Evolutionary conservation across 2,797 vertebrate species (phyloP).

Genomic region (Trachurus trachurus): DNA sequence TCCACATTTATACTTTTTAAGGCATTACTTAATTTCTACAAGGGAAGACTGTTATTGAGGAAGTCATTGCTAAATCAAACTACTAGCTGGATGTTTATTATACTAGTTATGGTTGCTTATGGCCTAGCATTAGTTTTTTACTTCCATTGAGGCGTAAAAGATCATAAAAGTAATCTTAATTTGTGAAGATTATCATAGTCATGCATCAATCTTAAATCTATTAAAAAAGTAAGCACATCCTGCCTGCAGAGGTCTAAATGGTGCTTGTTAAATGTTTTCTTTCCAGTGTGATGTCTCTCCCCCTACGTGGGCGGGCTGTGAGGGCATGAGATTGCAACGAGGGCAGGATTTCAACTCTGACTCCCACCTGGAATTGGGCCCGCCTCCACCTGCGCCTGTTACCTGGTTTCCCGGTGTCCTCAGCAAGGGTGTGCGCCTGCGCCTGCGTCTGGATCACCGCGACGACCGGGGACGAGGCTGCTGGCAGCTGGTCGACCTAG

Average conservation of each 20-base stretch:
- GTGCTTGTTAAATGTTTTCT: not conserved
- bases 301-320: conserved; percentile 36
- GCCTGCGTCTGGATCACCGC: conserved; percentile 75
- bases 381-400: conserved; percentile 45
- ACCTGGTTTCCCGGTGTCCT: conserved; percentile 79
- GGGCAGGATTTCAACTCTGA: conserved; percentile 66
- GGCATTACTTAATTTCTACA: too few relatives aligned
- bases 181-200: too few relatives aligned
- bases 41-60: too few relatives aligned
- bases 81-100: too few relatives aligned
- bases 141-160: too few relatives aligned
- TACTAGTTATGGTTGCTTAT: too few relatives aligned
- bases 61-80: too few relatives aligned
- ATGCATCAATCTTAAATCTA: too few relatives aligned
- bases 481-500: conserved; percentile 83
- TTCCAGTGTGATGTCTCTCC: conserved; percentile 72
- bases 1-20: too few relatives aligned
- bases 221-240: too few relatives aligned
- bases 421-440: conserved; percentile 77
- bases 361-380: conserved; percentile 24
- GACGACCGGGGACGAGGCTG: conserved; percentile 73
- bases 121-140: too few relatives aligned
- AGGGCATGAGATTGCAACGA: conserved; percentile 79
- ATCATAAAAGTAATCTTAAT: too few relatives aligned
- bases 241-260: not conserved